phyloP scores from a whole-genome alignment of 2,888 invertebrate genomes.

The Hypomecis punctinalis region DNA sequence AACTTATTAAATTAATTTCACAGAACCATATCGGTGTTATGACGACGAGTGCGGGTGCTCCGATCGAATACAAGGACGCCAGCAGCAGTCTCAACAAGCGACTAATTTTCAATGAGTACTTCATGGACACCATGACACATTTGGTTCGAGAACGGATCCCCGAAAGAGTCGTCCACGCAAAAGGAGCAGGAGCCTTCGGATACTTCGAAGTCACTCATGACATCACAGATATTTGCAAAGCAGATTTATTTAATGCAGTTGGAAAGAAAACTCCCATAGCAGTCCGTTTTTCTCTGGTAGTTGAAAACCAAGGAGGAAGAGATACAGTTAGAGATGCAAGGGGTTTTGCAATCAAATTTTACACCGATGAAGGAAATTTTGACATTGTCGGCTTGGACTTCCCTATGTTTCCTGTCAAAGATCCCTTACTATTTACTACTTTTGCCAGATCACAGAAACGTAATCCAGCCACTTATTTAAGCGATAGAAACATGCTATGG shows the following conservation, averaged over 20 bases:
- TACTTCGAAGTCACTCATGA: constrained; percentile 94
- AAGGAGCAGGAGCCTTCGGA: constrained; percentile 94
- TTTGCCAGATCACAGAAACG: constrained; percentile 97
- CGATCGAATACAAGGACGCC: constrained; percentile 87
- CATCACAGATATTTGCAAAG: constrained; percentile 90
- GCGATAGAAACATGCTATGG: constrained; percentile 96
- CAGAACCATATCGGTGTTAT: constrained; percentile 24
- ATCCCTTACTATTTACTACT: constrained; percentile 93
- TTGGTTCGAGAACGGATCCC: constrained; percentile 96
- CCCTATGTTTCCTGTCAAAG: constrained; percentile 94
- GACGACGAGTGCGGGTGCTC: constrained; percentile 88
- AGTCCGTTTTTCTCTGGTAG: constrained; percentile 91
- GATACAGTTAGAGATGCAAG: constrained; percentile 94
- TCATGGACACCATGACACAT: constrained; percentile 90
- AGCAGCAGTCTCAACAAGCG: constrained; percentile 91
- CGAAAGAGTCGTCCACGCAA: constrained; percentile 96
- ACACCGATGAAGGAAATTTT: constrained; percentile 95
- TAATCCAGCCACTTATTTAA: constrained; percentile 94
- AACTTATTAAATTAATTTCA: not conserved
- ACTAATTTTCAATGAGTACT: constrained; percentile 91
- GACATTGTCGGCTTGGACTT: constrained; percentile 95
- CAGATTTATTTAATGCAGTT: constrained; percentile 88
- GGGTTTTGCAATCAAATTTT: constrained; percentile 96
- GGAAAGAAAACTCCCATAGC: constrained; percentile 92
- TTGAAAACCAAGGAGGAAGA: constrained; percentile 93